phyloP scores from a whole-genome alignment of 2,888 invertebrate genomes.

The Thyatira batis region DNA sequence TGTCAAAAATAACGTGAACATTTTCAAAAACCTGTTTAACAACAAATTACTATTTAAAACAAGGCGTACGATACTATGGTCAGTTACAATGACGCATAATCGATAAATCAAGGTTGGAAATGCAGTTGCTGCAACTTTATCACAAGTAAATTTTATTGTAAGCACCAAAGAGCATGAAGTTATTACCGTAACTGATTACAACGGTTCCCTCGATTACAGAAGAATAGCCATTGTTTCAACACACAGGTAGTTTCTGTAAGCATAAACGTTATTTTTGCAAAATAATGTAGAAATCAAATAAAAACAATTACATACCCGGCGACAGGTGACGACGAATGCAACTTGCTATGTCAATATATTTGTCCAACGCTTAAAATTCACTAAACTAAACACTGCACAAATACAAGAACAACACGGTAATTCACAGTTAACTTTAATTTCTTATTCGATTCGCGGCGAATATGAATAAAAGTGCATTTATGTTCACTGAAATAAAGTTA shows the following conservation, averaged over 20 bases:
- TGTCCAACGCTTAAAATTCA: conserved; percentile 27
- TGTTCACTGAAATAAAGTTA: not conserved
- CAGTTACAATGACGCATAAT: conserved; percentile 46
- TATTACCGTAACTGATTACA: conserved; percentile 25
- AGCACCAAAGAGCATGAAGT: conserved; percentile 6
- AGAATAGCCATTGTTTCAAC: conserved; percentile 1
- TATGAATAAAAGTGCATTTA: not conserved
- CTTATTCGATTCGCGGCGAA: conserved; percentile 11
- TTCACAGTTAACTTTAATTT: not conserved
- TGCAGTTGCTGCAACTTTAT: conserved; percentile 55
- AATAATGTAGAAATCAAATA: conserved; percentile 5
- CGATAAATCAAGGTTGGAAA: conserved; percentile 60
- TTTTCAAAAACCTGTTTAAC: not conserved
- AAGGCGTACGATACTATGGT: conserved; percentile 11
- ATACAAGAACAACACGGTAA: not conserved
- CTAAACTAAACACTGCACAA: conserved; percentile 30
- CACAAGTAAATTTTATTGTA: conserved; percentile 24
- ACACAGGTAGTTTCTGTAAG: conserved; percentile 16
- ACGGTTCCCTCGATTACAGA: conserved; percentile 26
- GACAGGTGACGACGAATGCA: conserved; percentile 57
- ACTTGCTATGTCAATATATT: conserved; percentile 32
- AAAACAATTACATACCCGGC: conserved; percentile 63
- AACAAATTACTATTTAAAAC: conserved; percentile 6
- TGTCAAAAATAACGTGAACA: not conserved
- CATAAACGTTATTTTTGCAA: conserved; percentile 8